Conservation (phyloP, 2,113 vertebrate genomes). For the Gallinago paraguaiae region DNA sequence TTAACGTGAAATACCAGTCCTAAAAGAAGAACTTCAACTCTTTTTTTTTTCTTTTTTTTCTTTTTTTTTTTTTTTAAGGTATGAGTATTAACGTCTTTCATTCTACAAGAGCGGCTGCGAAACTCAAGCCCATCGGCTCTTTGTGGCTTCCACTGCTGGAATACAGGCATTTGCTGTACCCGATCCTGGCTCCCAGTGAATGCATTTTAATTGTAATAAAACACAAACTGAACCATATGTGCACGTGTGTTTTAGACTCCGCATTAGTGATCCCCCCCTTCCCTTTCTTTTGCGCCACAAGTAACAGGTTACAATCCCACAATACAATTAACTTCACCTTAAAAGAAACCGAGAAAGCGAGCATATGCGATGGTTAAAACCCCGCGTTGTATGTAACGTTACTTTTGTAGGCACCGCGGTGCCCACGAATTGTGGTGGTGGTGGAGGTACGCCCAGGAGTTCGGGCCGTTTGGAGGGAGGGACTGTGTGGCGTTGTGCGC, state of each 20-base stretch:
- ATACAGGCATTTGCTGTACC: neutral
- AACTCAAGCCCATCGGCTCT: neutral
- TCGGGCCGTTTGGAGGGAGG: neutral
- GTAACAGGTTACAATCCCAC: neutral
- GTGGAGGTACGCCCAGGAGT: neutral
- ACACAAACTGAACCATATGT: conserved; percentile 17
- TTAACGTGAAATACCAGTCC: conserved; percentile 82
- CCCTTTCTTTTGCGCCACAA: neutral
- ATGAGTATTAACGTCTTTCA: conserved; percentile 1
- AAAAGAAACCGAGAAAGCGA: neutral
- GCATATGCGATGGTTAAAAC: neutral
- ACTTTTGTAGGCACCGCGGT: neutral
- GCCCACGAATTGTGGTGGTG: neutral
- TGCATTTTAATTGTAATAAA: conserved; percentile 45
- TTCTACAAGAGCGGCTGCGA: neutral
- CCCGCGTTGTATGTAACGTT: neutral
- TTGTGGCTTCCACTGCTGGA: neutral
- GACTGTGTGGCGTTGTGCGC: too few species aligned
- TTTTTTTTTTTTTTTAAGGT: conserved; percentile 41
- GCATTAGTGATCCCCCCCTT: neutral
- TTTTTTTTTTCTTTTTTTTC: neutral
- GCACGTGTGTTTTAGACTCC: neutral
- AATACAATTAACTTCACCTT: neutral
- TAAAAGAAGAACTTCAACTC: conserved; percentile 83
- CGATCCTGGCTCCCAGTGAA: neutral